Conservation (phyloP, 1,140 invertebrate genomes). For the Heterodera schachtii region DNA sequence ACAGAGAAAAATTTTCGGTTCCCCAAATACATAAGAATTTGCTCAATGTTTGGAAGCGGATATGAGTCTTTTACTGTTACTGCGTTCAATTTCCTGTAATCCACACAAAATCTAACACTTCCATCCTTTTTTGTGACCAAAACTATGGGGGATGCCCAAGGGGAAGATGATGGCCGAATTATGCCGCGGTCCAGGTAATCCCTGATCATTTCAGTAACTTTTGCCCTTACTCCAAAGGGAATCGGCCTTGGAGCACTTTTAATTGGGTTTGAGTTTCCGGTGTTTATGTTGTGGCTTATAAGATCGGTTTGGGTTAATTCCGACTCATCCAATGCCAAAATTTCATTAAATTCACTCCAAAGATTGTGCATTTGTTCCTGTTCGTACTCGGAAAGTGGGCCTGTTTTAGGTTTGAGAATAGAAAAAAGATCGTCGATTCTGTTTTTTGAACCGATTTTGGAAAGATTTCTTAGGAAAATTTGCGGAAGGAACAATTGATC, state of each 20-base stretch:
- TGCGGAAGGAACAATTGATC: too few species aligned
- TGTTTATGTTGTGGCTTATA: not conserved
- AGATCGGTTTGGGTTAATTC: constrained; percentile 5
- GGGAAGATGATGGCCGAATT: constrained; percentile 21
- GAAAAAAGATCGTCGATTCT: not conserved
- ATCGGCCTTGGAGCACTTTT: not conserved
- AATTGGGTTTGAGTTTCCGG: not conserved
- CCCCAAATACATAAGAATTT: constrained; percentile 64
- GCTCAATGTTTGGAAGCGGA: constrained; percentile 70
- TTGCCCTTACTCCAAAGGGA: not conserved
- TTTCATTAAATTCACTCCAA: not conserved
- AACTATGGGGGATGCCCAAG: constrained; percentile 68
- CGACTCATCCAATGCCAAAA: not conserved
- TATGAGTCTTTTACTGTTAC: constrained; percentile 67
- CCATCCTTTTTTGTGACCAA: constrained; percentile 70
- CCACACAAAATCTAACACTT: constrained; percentile 66
- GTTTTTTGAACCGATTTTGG: not conserved
- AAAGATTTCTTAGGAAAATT: not conserved
- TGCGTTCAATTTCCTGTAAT: constrained; percentile 68
- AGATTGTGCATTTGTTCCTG: not conserved
- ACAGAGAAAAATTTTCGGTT: constrained; percentile 59
- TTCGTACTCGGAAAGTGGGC: not conserved
- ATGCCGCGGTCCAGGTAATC: constrained; percentile 13
- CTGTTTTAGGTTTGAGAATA: not conserved
- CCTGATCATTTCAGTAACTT: constrained; percentile 20